phyloP scores from a whole-genome alignment of 1,140 invertebrate genomes.

The Zaprionus gabonicus region DNA sequence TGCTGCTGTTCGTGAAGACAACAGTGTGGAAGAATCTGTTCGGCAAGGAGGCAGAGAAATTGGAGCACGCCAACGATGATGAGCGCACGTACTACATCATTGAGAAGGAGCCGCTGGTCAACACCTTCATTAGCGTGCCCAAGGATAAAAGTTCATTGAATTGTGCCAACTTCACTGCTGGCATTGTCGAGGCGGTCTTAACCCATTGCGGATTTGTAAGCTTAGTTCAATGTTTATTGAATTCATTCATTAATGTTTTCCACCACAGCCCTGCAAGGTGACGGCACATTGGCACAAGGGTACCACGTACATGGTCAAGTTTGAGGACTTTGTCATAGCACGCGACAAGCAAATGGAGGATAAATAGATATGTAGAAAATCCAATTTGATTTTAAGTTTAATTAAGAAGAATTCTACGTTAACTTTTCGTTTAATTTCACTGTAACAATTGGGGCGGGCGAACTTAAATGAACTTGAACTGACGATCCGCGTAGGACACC shows the following conservation, averaged over 20 bases:
- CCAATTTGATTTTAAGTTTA: neutral
- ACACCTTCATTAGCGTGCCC: slow-evolving; percentile 98
- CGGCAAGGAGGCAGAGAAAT: slow-evolving; percentile 98
- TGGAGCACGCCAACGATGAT: slow-evolving; percentile 99
- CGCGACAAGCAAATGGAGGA: slow-evolving; percentile 97
- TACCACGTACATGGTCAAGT: slow-evolving; percentile 99
- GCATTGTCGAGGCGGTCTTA: slow-evolving; percentile 98
- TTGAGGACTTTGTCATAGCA: slow-evolving; percentile 96
- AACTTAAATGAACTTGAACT: slow-evolving; percentile 86
- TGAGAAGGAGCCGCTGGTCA: slow-evolving; percentile 98
- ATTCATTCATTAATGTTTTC: slow-evolving; percentile 35
- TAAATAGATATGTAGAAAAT: slow-evolving; percentile 88
- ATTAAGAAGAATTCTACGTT: slow-evolving; percentile 30
- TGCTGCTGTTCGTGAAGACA: slow-evolving; percentile 97
- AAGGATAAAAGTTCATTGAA: slow-evolving; percentile 99
- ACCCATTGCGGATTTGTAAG: slow-evolving; percentile 97
- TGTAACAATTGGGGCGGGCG: slow-evolving; percentile 32
- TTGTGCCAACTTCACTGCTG: slow-evolving; percentile 99
- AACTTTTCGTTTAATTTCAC: slow-evolving; percentile 54
- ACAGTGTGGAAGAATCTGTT: slow-evolving; percentile 99
- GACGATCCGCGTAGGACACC: slow-evolving; percentile 89
- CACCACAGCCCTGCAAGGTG: slow-evolving; percentile 94
- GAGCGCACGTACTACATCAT: slow-evolving; percentile 99
- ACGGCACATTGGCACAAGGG: slow-evolving; percentile 99
- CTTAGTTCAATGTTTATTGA: slow-evolving; percentile 44